These are phyloP conservation scores for Halcyon badia DNA, from an alignment of 2,797 vertebrate species.

Conservation along the genomic window DNA sequence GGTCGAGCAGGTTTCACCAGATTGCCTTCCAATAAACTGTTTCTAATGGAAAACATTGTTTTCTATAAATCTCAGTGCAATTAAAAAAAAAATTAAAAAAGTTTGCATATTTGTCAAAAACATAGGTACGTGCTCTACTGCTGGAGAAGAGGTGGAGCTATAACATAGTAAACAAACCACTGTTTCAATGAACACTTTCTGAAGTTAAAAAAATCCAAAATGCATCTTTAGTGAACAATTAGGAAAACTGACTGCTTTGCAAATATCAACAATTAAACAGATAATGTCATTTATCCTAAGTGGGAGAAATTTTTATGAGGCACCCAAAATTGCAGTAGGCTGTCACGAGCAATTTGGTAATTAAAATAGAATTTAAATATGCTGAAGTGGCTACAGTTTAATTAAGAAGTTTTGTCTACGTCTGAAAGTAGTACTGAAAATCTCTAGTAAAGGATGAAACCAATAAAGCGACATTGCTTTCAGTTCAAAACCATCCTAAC, in stretches of 20 bases:
- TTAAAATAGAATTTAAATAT: not conserved
- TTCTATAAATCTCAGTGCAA: not conserved
- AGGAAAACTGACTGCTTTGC: not conserved
- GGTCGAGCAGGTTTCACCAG: constrained; percentile 1
- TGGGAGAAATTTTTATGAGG: not conserved
- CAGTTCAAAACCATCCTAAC: not conserved
- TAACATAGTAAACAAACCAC: rapidly evolving
- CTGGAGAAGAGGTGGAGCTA: not conserved
- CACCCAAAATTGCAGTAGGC: not conserved
- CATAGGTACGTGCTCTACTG: not conserved
- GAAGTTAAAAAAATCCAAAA: not conserved
- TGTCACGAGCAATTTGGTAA: not conserved
- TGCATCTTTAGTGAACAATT: not conserved
- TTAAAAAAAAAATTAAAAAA: not conserved
- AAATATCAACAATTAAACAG: not conserved
- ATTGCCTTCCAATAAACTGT: not conserved
- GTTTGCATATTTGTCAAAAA: not conserved
- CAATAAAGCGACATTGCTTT: not conserved
- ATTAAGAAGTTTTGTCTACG: not conserved
- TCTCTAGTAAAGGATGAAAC: not conserved
- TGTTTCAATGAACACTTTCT: not conserved
- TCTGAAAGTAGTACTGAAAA: not conserved
- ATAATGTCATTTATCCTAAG: not conserved
- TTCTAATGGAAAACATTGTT: not conserved
- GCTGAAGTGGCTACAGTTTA: not conserved